Conservation (phyloP, 1,140 invertebrate genomes). For the Rhyacophila brunnea region DNA sequence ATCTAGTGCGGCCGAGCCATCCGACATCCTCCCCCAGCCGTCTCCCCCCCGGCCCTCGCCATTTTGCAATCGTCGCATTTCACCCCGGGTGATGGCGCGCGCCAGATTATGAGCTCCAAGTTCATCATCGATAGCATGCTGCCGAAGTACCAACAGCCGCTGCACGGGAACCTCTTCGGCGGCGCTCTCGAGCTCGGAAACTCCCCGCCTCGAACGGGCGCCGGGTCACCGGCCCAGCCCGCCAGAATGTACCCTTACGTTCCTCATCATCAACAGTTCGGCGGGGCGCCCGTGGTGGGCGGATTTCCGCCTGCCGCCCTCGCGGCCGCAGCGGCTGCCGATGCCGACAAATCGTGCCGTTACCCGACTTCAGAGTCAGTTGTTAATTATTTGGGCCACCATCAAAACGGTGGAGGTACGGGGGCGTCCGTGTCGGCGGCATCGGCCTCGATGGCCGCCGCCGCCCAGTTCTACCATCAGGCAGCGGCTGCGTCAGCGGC, state of each 20-base stretch:
- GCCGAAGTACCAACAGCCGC: constrained; percentile 80
- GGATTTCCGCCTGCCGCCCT: constrained; percentile 56
- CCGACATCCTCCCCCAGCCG: neutral
- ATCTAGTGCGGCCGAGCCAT: no score
- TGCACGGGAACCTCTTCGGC: constrained; percentile 54
- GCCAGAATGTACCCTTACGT: constrained; percentile 70
- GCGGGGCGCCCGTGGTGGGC: constrained; percentile 51
- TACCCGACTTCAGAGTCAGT: constrained; percentile 72
- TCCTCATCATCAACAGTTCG: constrained; percentile 58
- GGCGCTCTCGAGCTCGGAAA: constrained; percentile 51
- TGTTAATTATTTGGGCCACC: constrained; percentile 77
- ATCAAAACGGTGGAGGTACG: constrained; percentile 70
- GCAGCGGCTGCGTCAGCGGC: constrained; percentile 63
- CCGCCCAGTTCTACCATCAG: constrained; percentile 86
- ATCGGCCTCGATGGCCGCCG: constrained; percentile 73
- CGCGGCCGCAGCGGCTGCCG: constrained; percentile 63
- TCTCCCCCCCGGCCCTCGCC: neutral
- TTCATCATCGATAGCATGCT: constrained; percentile 97
- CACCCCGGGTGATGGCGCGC: constrained; percentile 43
- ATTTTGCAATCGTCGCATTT: constrained; percentile 8
- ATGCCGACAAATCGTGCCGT: constrained; percentile 74
- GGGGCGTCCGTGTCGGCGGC: constrained; percentile 73
- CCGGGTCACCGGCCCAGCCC: constrained; percentile 57
- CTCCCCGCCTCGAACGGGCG: constrained; percentile 51
- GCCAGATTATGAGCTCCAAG: constrained; percentile 87